A percentile compares a stretch with the other conserved stretches of the same genome.
These are phyloP conservation scores for Drosophila kokeensis DNA, from an alignment of 2,888 invertebrate genomes.

Conservation along the genomic window DNA sequence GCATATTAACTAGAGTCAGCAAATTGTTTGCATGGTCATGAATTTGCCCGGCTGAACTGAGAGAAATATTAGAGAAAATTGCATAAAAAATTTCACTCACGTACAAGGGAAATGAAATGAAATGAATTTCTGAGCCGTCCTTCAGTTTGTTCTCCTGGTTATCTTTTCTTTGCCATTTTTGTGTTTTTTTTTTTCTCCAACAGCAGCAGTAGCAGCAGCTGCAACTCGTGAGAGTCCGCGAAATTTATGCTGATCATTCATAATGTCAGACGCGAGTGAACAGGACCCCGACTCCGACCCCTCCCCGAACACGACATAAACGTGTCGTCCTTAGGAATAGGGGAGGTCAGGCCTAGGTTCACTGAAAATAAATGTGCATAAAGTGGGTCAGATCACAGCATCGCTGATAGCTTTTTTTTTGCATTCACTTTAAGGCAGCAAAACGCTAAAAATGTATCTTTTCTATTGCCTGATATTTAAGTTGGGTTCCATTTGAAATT, in stretches of 20 bases:
- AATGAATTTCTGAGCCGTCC: constrained; percentile 80
- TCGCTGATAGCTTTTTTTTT: constrained; percentile 3
- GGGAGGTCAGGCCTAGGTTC: constrained; percentile 38
- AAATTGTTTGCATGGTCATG: constrained; percentile 21
- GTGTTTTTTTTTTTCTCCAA: neutral
- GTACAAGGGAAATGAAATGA: constrained; percentile 79
- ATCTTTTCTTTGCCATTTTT: constrained; percentile 48
- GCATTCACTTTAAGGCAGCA: constrained; percentile 5
- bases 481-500: neutral
- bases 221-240: constrained; percentile 67
- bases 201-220: constrained; percentile 45
- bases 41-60: constrained; percentile 26
- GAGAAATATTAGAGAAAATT: constrained; percentile 66
- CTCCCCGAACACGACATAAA: constrained; percentile 8
- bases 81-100: constrained; percentile 74
- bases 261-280: constrained; percentile 70
- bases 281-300: neutral
- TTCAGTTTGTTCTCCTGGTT: constrained; percentile 65
- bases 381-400: constrained; percentile 65
- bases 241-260: constrained; percentile 82
- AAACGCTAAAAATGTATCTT: constrained; percentile 5
- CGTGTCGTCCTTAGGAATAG: constrained; percentile 29
- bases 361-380: constrained; percentile 64
- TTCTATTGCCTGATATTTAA: neutral
- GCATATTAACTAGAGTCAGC: constrained; percentile 15